These are phyloP conservation scores for fruit fly (Drosophila melanogaster) DNA, from an alignment of 1,140 invertebrate genomes.

Conservation along the genomic window DNA sequence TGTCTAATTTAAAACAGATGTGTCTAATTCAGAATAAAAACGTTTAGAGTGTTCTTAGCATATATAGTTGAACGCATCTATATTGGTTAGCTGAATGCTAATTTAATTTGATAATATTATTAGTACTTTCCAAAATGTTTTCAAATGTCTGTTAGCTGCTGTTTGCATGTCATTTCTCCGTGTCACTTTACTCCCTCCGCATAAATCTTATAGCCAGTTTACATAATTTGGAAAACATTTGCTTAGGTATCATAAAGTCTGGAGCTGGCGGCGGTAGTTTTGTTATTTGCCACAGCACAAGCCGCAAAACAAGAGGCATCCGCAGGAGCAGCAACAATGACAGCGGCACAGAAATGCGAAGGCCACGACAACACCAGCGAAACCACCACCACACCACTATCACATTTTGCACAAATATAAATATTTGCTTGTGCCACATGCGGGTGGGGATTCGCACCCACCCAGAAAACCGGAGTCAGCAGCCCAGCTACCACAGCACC, in stretches of 20 bases:
- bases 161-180: neutral
- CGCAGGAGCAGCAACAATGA: conserved; percentile 33
- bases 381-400: conserved; percentile 19
- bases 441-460: conserved; percentile 11
- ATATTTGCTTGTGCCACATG: conserved; percentile 74
- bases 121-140: too few species aligned
- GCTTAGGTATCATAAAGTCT: conserved; percentile 39
- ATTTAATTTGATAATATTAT: too few species aligned
- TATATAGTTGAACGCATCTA: too few species aligned
- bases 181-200: neutral
- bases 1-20: too few species aligned
- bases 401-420: conserved; percentile 72
- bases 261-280: conserved; percentile 22
- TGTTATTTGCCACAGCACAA: conserved; percentile 23
- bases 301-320: conserved; percentile 30
- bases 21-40: too few species aligned
- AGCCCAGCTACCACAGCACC: neutral
- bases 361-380: conserved; percentile 31
- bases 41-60: too few species aligned
- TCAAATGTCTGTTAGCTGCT: neutral
- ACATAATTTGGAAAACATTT: conserved; percentile 4
- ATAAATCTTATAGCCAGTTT: conserved; percentile 1
- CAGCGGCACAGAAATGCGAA: conserved; percentile 34
- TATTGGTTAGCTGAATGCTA: too few species aligned
- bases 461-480: neutral